Percentiles rank a stretch among this genome's conserved stretches.
These are phyloP conservation scores for Polietes domitor DNA, from an alignment of 2,888 invertebrate genomes.

Conservation along the genomic window DNA sequence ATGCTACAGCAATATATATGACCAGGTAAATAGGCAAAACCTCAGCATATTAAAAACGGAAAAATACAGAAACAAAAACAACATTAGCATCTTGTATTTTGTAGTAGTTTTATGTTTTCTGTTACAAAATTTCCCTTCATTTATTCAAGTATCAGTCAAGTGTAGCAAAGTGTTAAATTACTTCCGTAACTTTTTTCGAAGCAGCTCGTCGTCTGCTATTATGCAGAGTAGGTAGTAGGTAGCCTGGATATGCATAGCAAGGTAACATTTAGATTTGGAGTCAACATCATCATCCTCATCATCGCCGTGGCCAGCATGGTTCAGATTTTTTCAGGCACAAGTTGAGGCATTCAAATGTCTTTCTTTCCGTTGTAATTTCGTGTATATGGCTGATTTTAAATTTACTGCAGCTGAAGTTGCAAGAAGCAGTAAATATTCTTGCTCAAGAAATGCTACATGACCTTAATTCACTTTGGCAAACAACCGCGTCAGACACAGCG, in stretches of 20 bases:
- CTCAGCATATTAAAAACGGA: not conserved
- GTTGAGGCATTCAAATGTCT: not conserved
- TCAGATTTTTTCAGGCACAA: not conserved
- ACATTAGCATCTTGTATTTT: slow-evolving; percentile 8
- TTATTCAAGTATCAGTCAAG: slow-evolving; percentile 60
- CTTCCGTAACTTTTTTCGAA: slow-evolving; percentile 48
- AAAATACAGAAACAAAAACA: not conserved
- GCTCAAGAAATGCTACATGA: slow-evolving; percentile 38
- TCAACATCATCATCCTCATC: slow-evolving; percentile 18
- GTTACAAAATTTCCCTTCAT: slow-evolving; percentile 43
- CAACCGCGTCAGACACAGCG: not conserved
- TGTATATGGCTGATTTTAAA: not conserved
- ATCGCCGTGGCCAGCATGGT: not conserved
- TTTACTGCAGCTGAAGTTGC: slow-evolving; percentile 14
- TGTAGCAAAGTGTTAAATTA: slow-evolving; percentile 65
- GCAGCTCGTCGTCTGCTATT: not conserved
- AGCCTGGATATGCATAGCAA: not conserved
- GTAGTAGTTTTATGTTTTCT: not conserved
- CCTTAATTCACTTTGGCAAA: slow-evolving; percentile 33
- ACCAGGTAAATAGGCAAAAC: not conserved
- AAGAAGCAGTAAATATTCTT: not conserved
- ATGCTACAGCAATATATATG: not conserved
- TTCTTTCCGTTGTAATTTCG: not conserved
- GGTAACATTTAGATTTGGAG: slow-evolving; percentile 26
- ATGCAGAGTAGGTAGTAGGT: slow-evolving; percentile 1